Conservation (phyloP, 2,888 invertebrate species). For the Drosophila imparisetae region DNA sequence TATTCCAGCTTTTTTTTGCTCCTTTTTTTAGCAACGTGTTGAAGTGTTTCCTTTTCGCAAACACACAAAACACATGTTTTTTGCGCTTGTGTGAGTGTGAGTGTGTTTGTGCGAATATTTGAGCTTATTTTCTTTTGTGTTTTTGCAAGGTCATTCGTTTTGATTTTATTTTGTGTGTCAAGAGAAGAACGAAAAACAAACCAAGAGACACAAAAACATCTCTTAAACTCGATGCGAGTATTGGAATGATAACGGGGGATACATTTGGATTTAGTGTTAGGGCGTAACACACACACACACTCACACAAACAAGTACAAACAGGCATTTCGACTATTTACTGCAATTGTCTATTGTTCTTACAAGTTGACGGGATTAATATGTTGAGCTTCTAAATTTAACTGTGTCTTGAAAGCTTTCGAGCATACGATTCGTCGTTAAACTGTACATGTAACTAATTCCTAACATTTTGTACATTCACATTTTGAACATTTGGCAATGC, state of each 20-base stretch:
- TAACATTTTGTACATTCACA: neutral
- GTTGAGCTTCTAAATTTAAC: neutral
- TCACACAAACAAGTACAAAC: neutral
- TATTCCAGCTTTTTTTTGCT: neutral
- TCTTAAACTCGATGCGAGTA: neutral
- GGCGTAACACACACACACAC: neutral
- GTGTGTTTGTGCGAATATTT: constrained; percentile 46
- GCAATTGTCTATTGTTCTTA: neutral
- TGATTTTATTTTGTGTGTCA: constrained; percentile 80
- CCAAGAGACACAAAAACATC: neutral
- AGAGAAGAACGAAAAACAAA: constrained; percentile 12
- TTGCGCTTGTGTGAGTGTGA: neutral
- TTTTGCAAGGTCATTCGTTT: constrained; percentile 83
- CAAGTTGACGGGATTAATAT: neutral
- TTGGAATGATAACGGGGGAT: neutral
- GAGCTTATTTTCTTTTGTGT: constrained; percentile 62
- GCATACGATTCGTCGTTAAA: neutral
- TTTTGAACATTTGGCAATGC: neutral
- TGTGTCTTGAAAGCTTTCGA: neutral
- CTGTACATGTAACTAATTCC: neutral
- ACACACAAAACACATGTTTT: constrained; percentile 58
- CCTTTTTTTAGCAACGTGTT: constrained; percentile 57
- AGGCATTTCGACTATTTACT: neutral
- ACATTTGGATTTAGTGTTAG: neutral
- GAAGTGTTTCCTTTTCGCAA: constrained; percentile 52